These are phyloP conservation scores for Albula glossodonta DNA, from an alignment of 2,113 vertebrate genomes.

Conservation along the genomic window DNA sequence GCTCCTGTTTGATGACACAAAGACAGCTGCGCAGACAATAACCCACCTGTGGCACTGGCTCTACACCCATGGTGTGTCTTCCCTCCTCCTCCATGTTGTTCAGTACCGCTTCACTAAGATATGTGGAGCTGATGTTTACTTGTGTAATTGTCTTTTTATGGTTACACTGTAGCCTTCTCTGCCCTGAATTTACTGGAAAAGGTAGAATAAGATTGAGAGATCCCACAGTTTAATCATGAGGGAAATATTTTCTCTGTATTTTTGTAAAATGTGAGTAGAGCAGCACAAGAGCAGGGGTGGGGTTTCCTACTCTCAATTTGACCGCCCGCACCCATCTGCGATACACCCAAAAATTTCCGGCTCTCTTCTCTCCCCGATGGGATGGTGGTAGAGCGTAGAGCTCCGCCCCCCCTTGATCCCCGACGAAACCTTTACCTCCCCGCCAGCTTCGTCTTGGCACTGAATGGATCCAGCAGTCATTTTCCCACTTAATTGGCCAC, in stretches of 20 bases:
- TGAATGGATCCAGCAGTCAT: background rate
- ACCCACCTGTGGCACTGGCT: background rate
- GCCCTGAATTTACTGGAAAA: background rate
- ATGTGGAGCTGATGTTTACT: no score
- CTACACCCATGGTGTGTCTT: background rate
- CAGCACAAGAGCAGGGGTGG: background rate
- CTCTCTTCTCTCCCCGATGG: background rate
- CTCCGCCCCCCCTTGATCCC: background rate
- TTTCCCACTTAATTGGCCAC: conserved; percentile 3
- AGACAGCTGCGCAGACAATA: no score
- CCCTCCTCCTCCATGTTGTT: no score
- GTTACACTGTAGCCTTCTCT: background rate
- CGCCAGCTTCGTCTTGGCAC: background rate
- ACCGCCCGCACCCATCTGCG: background rate
- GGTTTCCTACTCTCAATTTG: background rate
- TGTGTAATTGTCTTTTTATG: background rate
- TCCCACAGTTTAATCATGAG: background rate
- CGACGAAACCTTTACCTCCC: background rate
- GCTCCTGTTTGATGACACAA: no score
- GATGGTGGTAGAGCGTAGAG: background rate
- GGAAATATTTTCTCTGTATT: background rate
- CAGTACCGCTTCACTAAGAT: no score
- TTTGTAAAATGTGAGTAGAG: background rate
- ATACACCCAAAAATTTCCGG: background rate
- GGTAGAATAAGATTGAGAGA: no score